These are phyloP conservation scores for Triplophysa siluroides DNA, from an alignment of 2,113 vertebrate species.

Conservation along the genomic window DNA sequence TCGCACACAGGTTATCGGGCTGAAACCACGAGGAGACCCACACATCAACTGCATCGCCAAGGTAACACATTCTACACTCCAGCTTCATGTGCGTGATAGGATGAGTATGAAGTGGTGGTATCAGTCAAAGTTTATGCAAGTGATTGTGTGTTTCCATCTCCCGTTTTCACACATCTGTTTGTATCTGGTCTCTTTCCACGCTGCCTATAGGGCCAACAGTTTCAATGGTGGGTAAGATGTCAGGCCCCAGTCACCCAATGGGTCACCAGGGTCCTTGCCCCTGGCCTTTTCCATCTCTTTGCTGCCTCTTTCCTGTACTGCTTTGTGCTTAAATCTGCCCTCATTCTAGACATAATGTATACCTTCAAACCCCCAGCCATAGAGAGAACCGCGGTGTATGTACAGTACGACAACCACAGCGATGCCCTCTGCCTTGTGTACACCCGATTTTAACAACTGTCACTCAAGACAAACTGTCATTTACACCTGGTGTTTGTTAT, in stretches of 20 bases:
- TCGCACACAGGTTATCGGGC: conserved; percentile 67
- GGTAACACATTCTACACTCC: conserved; percentile 55
- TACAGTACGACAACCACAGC: background rate
- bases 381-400: background rate
- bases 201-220: conserved; percentile 55
- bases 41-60: conserved; percentile 70
- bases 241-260: conserved; percentile 39
- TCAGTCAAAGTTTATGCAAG: conserved; percentile 23
- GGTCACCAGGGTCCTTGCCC: conserved; percentile 51
- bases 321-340: conserved; percentile 47
- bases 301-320: conserved; percentile 54
- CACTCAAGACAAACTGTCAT: background rate
- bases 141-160: conserved; percentile 38
- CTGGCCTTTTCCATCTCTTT: conserved; percentile 45
- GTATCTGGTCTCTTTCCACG: conserved; percentile 59
- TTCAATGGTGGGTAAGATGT: conserved; percentile 56
- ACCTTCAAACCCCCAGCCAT: conserved; percentile 49
- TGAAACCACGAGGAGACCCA: conserved; percentile 69
- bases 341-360: conserved; percentile 49
- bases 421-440: background rate
- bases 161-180: conserved; percentile 50
- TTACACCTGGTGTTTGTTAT: background rate
- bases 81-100: background rate
- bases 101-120: background rate
- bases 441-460: background rate